Evolutionary conservation across 2,113 vertebrate genomes (phyloP).

Genomic region (Girardinichthys multiradiatus): DNA sequence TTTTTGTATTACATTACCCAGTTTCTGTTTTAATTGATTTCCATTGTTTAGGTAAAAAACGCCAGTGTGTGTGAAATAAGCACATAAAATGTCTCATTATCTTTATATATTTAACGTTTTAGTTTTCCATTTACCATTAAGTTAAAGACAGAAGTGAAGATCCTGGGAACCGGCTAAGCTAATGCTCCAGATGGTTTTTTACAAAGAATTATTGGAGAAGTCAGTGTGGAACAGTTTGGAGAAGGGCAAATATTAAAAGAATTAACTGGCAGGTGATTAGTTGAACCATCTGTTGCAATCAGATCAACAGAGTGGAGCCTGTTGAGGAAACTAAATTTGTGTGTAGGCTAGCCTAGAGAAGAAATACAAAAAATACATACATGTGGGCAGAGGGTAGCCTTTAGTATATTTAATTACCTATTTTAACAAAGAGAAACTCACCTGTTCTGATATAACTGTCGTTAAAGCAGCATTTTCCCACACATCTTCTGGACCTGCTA

Average conservation of each 20-base stretch:
- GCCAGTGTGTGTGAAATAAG: neutral
- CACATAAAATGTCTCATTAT: neutral
- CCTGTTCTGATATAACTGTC: too few species aligned
- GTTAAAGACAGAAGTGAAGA: neutral
- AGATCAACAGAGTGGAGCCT: constrained; percentile 5
- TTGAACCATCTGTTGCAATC: constrained; percentile 16
- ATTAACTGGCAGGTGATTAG: constrained; percentile 26
- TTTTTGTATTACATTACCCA: too few species aligned
- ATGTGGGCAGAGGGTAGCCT: neutral
- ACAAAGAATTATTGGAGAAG: neutral
- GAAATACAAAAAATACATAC: neutral
- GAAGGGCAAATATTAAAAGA: constrained; percentile 1
- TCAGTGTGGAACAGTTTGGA: constrained; percentile 2
- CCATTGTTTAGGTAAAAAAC: too few species aligned
- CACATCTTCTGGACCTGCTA: neutral
- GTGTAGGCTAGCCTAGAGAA: neutral
- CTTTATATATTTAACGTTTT: neutral
- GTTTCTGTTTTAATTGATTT: too few species aligned
- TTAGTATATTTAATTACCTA: neutral
- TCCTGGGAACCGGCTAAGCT: neutral
- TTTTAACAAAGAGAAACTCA: neutral
- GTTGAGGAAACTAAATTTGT: constrained; percentile 13
- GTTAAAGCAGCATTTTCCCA: neutral
- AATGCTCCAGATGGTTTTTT: constrained; percentile 9
- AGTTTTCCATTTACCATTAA: neutral